Evolutionary conservation across 2,113 vertebrate species (phyloP).

Genomic region (Platanista minor): DNA sequence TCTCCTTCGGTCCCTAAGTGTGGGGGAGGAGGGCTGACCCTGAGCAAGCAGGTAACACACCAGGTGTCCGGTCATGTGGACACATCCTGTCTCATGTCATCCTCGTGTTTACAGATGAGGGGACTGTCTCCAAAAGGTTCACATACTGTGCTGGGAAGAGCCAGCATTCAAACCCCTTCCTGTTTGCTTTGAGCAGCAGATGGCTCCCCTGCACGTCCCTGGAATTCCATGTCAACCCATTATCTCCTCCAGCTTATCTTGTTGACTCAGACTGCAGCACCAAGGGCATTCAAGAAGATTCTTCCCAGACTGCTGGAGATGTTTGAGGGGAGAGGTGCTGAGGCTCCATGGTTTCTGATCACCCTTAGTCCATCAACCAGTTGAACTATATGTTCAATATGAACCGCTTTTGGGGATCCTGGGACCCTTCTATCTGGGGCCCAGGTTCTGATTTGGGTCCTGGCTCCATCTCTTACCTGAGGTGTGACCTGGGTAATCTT

Average conservation of each 20-base stretch:
- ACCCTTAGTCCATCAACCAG: neutral
- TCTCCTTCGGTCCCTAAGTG: neutral
- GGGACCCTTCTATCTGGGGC: neutral
- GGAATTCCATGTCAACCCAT: neutral
- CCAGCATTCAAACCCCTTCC: neutral
- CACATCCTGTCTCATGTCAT: too few relatives aligned
- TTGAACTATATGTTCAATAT: neutral
- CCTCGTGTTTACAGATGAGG: neutral
- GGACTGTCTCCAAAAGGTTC: neutral
- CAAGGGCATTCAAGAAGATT: neutral
- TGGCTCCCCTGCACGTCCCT: too few relatives aligned
- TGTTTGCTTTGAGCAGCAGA: neutral
- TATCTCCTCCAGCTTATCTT: neutral
- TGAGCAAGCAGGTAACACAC: neutral
- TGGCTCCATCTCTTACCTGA: neutral
- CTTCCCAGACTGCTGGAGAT: neutral
- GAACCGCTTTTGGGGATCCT: neutral
- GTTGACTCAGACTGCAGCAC: neutral
- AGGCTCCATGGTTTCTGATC: neutral
- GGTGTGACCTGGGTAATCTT: neutral
- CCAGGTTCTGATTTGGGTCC: neutral
- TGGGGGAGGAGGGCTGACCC: neutral
- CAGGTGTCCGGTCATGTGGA: too few relatives aligned
- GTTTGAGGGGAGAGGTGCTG: neutral
- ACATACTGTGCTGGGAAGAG: accelerated